Evolutionary conservation across 2,888 invertebrate species (phyloP).

Genomic region (Gortyna flavago): DNA sequence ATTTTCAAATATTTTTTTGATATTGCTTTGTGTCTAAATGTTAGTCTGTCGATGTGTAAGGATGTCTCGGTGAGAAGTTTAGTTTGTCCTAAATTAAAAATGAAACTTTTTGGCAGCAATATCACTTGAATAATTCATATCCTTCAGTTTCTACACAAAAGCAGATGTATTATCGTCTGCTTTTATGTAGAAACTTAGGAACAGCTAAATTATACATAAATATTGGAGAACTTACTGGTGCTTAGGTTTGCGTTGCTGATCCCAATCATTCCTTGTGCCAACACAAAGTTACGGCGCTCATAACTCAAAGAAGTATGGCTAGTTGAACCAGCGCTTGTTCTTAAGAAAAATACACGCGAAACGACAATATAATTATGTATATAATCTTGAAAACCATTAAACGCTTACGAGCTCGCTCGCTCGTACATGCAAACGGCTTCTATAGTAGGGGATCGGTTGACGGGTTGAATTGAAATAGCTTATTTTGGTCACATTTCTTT

Average conservation of each 20-base stretch:
- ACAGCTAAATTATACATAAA: background rate
- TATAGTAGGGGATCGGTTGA: too few relatives aligned
- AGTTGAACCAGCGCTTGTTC: background rate
- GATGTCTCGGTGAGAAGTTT: background rate
- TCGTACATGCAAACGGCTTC: too few relatives aligned
- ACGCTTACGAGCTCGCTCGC: too few relatives aligned
- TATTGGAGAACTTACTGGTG: background rate
- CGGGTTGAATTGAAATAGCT: background rate
- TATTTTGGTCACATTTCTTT: constrained; percentile 2
- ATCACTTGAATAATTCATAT: background rate
- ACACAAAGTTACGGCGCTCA: background rate
- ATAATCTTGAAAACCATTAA: background rate
- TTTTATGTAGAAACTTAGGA: background rate
- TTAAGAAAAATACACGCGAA: background rate
- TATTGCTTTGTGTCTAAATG: background rate
- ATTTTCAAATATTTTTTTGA: background rate
- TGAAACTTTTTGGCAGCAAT: background rate
- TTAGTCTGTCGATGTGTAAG: background rate
- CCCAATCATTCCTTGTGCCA: background rate
- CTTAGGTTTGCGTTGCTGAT: background rate
- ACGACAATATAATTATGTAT: background rate
- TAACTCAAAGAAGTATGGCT: background rate
- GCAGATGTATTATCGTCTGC: too few relatives aligned
- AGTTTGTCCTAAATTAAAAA: background rate
- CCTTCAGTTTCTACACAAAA: background rate